Percentiles rank a stretch among this genome's conserved stretches.
Conservation (phyloP, 2,797 vertebrate species). For the Phrynocephalus guinanensis region DNA sequence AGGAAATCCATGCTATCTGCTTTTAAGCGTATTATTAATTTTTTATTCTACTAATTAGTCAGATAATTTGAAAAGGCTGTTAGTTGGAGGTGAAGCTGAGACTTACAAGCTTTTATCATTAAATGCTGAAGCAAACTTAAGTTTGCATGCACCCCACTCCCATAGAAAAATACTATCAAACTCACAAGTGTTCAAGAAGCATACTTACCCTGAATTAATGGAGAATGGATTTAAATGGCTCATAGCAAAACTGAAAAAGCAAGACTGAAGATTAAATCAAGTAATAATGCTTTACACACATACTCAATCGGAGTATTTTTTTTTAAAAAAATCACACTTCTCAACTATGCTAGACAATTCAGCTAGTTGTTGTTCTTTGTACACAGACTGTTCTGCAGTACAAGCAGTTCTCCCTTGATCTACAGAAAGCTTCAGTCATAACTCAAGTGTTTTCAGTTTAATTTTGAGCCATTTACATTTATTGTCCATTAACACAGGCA, state of each 20-base stretch:
- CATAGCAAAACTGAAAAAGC: constrained; percentile 51
- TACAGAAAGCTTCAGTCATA: constrained; percentile 18
- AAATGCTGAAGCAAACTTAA: constrained; percentile 18
- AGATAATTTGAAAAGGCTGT: constrained; percentile 14
- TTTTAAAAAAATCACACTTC: neutral
- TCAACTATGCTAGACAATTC: neutral
- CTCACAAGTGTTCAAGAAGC: constrained; percentile 18
- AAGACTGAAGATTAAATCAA: constrained; percentile 35
- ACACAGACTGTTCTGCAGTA: accelerated
- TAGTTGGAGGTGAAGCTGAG: constrained; percentile 4
- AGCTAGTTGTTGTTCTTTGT: constrained; percentile 8
- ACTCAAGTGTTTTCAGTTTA: constrained; percentile 26
- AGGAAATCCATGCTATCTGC: neutral
- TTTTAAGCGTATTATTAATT: constrained; percentile 19
- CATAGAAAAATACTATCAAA: neutral
- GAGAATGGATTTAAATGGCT: constrained; percentile 52
- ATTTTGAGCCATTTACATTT: constrained; percentile 36
- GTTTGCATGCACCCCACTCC: constrained; percentile 30
- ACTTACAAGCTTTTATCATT: neutral
- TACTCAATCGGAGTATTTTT: neutral
- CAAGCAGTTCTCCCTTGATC: neutral
- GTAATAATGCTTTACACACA: constrained; percentile 1
- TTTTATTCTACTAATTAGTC: constrained; percentile 7
- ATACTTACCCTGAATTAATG: constrained; percentile 47
- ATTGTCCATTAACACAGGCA: constrained; percentile 35